Percentiles rank a stretch among this genome's conserved stretches.
Conservation (phyloP, 2,113 vertebrate genomes). For the Gyps fulvus region DNA sequence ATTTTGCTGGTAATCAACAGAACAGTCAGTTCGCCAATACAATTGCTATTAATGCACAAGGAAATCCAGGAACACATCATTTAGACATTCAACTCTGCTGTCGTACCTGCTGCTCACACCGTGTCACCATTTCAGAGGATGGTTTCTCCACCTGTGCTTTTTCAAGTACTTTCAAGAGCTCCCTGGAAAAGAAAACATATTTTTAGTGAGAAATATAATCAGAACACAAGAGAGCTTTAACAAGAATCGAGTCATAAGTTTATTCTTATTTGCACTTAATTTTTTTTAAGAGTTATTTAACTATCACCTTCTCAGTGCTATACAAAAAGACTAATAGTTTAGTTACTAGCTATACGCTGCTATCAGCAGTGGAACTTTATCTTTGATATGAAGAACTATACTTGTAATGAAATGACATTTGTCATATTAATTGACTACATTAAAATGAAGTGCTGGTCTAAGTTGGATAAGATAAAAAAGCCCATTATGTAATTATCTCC, state of each 20-base stretch:
- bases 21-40: background rate
- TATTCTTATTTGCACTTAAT: background rate
- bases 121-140: slow-evolving; percentile 70
- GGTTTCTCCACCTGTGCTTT: slow-evolving; percentile 81
- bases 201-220: background rate
- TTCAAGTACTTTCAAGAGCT: slow-evolving; percentile 81
- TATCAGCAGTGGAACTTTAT: background rate
- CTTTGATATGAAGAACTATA: background rate
- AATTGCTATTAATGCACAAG: background rate
- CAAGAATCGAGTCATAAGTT: background rate
- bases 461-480: background rate
- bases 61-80: background rate
- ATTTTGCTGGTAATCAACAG: background rate
- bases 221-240: background rate
- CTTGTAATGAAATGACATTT: background rate
- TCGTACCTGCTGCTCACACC: slow-evolving; percentile 83
- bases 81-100: background rate
- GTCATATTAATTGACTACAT: background rate
- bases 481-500: background rate
- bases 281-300: background rate
- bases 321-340: background rate
- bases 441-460: background rate
- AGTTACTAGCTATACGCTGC: background rate
- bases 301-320: background rate
- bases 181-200: slow-evolving; percentile 71